Evolutionary conservation across 2,888 invertebrate genomes (phyloP).

Genomic region (Globia sparganii): DNA sequence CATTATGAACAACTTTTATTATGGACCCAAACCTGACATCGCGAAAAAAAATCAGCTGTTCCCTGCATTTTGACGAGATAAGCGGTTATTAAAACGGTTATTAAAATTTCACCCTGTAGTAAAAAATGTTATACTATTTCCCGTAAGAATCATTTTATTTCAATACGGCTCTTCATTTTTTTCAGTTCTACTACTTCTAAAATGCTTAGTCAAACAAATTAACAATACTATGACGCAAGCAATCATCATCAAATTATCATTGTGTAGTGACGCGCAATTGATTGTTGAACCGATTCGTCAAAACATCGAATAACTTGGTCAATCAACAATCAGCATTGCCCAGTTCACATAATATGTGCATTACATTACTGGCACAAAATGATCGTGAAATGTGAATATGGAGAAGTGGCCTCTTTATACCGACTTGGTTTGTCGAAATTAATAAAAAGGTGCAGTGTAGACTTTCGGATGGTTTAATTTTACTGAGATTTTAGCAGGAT

Average conservation of each 20-base stretch:
- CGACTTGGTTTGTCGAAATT: conserved; percentile 39
- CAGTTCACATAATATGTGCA: conserved; percentile 24
- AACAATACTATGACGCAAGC: background rate
- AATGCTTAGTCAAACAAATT: background rate
- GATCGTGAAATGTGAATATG: conserved; percentile 23
- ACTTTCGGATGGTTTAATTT: conserved; percentile 17
- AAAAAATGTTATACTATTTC: background rate
- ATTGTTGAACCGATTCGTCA: conserved; percentile 53
- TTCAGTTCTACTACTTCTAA: background rate
- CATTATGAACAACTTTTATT: too few relatives aligned
- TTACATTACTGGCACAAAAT: conserved; percentile 9
- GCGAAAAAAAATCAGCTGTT: too few relatives aligned
- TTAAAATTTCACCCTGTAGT: too few relatives aligned
- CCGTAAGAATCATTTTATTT: background rate
- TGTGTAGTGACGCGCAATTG: conserved; percentile 39
- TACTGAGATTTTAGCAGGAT: background rate
- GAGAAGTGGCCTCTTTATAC: conserved; percentile 53
- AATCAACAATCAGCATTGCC: conserved; percentile 57
- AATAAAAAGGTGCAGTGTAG: conserved; percentile 48
- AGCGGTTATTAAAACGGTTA: too few relatives aligned
- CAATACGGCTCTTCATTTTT: background rate
- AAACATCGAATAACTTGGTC: conserved; percentile 64
- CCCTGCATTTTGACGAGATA: too few relatives aligned
- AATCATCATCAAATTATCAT: conserved; percentile 25
- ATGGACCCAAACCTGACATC: too few relatives aligned